Evolutionary conservation across 1,140 invertebrate genomes (phyloP).

Genomic region (Paramacrobiotus metropolitanus): DNA sequence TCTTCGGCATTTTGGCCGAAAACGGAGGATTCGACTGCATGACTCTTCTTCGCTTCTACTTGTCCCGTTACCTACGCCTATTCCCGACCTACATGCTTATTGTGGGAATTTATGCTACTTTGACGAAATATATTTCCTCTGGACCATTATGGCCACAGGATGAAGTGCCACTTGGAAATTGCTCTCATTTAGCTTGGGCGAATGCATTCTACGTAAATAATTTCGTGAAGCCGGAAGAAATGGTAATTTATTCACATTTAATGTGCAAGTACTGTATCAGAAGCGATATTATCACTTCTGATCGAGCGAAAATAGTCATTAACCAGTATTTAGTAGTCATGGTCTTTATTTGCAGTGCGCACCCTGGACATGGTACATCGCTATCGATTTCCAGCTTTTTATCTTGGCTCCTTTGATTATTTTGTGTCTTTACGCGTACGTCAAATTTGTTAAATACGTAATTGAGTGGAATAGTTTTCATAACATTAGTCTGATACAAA

Average conservation of each 20-base stretch:
- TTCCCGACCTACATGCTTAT: slow-evolving; percentile 61
- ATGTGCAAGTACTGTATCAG: too few relatives aligned
- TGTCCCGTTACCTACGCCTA: slow-evolving; percentile 23
- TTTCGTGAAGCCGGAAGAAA: neutral
- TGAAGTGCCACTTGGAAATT: neutral
- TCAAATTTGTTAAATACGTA: too few relatives aligned
- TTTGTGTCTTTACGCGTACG: slow-evolving; percentile 7
- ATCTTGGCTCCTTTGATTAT: slow-evolving; percentile 12
- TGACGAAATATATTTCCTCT: slow-evolving; percentile 36
- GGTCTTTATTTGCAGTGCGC: slow-evolving; percentile 12
- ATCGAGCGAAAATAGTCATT: neutral
- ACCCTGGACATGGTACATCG: slow-evolving; percentile 16
- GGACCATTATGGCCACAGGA: slow-evolving; percentile 37
- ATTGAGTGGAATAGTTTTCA: too few relatives aligned
- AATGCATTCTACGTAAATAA: slow-evolving; percentile 7
- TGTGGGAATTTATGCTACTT: slow-evolving; percentile 44
- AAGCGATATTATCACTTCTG: too few relatives aligned
- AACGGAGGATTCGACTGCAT: neutral
- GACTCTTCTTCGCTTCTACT: neutral
- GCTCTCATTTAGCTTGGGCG: neutral
- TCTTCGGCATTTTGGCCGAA: neutral
- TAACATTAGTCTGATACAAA: too few relatives aligned
- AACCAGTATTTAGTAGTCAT: neutral
- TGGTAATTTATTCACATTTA: neutral
- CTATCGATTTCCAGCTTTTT: slow-evolving; percentile 17